Conservation (phyloP, 2,113 vertebrate genomes). For the Erpornis zantholeuca region DNA sequence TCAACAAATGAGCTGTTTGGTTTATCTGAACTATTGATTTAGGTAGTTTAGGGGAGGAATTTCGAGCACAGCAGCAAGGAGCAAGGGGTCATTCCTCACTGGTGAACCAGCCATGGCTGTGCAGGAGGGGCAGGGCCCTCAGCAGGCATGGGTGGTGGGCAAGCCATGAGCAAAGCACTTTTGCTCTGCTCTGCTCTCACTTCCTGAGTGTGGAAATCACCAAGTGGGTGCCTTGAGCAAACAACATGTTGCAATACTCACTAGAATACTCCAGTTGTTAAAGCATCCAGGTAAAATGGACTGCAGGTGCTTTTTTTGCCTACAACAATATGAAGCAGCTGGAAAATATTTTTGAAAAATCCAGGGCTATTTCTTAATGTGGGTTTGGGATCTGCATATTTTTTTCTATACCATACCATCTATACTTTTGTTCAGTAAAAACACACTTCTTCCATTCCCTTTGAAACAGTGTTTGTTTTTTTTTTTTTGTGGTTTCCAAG, state of each 20-base stretch:
- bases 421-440: neutral
- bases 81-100: neutral
- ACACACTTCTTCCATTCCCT: neutral
- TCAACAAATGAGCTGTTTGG: neutral
- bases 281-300: slow-evolving; percentile 9
- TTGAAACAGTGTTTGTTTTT: neutral
- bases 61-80: neutral
- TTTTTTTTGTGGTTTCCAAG: neutral
- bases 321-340: neutral
- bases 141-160: rapidly evolving
- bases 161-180: neutral
- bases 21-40: neutral
- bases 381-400: neutral
- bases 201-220: neutral
- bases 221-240: neutral
- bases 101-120: neutral
- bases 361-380: neutral
- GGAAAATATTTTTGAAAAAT: neutral
- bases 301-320: neutral
- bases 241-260: neutral
- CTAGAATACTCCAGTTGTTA: neutral
- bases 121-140: neutral
- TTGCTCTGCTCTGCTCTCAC: neutral
- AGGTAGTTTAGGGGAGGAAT: neutral
- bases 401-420: neutral